Evolutionary conservation across 2,888 invertebrate genomes (phyloP), one percentile per base, ranked within the genome.

Genomic region (Noctua comes): DNA sequence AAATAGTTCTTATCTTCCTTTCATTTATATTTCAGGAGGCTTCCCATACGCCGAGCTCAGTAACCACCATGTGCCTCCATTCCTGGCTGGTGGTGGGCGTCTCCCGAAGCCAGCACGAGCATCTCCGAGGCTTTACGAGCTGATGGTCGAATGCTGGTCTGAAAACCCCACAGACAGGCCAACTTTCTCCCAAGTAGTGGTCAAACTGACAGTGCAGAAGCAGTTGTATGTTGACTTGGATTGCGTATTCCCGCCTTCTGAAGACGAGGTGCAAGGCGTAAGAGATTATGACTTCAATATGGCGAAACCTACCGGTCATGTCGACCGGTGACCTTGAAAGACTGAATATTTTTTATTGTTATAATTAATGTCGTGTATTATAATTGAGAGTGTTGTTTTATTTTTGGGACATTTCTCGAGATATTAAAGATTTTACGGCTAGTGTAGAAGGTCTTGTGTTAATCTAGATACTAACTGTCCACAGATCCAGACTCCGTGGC

Each of bases 71-170:
- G 94, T 98, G 1, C 96, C 98, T 40, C 91, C 95, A 27, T 97
- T 97, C 91, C 93, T 98, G 21, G 91, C 97, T 0, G 97, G 97
- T 7, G 98, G 98, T 0, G 97, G 97, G 40, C 97, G 98, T 0
- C 95, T 98, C 24, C 97, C 97, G 27, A 97, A 97, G 87, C 98
- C 98, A 0, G 97, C 97, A 40, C 97, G 98, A 72, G 98, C 98
- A 69, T 98, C 98, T 0, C 95, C 97, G 1, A 97, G 98, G 79
- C 96, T 98, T 80, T 98, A 98, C 92, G 93, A 97, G 16, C 94
- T 98, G 27, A 98, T 98, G 98, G 91, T 96, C 68, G 95, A 97
- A 64, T 98, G 98, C 91, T 98, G 98, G 98, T 95, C 97, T 0
- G 97, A 97, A 40, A 93, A 97, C 62, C 97, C 98, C 0, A 92